phyloP scores from a whole-genome alignment of 2,113 vertebrate genomes.

The Colius striatus region DNA sequence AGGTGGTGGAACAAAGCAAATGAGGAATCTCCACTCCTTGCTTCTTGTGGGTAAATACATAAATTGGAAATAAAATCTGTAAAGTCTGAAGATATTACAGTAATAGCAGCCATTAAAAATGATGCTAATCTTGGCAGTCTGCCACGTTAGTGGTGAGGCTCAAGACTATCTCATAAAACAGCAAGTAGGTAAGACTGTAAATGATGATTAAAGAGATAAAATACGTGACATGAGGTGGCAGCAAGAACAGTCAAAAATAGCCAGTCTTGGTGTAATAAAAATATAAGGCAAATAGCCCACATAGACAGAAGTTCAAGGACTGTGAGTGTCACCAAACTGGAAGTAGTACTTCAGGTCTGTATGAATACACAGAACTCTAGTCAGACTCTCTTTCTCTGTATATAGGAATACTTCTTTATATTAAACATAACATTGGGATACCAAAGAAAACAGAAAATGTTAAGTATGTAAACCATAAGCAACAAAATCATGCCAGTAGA shows the following conservation, averaged over 20 bases:
- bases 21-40: not conserved
- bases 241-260: not conserved
- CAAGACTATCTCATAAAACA: not conserved
- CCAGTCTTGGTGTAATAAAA: not conserved
- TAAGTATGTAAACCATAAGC: constrained; percentile 29
- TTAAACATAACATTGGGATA: not conserved
- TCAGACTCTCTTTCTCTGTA: not conserved
- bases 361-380: not conserved
- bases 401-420: not conserved
- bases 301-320: not conserved
- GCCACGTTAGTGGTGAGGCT: not conserved
- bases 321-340: not conserved
- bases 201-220: not conserved
- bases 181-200: not conserved
- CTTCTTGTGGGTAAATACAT: not conserved
- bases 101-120: not conserved
- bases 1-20: not conserved
- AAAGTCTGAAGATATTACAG: not conserved
- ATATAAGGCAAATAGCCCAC: not conserved
- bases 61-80: not conserved
- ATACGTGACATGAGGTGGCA: not conserved
- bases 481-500: constrained; percentile 26
- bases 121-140: not conserved
- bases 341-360: not conserved
- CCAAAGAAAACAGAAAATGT: constrained; percentile 25